Evolutionary conservation across 2,888 invertebrate genomes (phyloP).

Genomic region (Athripsodes cinereus): DNA sequence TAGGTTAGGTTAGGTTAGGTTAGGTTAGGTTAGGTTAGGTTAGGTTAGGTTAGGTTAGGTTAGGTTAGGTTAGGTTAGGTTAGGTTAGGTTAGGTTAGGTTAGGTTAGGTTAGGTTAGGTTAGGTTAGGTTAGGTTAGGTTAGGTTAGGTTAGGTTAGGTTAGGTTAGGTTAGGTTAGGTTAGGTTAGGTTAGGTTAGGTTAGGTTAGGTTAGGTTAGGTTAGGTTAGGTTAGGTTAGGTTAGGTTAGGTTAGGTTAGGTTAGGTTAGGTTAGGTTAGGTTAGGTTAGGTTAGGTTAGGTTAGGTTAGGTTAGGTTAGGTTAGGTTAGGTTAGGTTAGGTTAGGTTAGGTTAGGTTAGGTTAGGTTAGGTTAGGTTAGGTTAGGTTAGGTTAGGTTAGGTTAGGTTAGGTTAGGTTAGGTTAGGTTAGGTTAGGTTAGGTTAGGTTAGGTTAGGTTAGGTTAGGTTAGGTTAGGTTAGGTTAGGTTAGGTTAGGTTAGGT

Average conservation of each 20-base stretch:
- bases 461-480: slow-evolving; percentile 15
- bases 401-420: slow-evolving; percentile 6
- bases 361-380: slow-evolving; percentile 19
- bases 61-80: slow-evolving; percentile 27
- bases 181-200: slow-evolving; percentile 24
- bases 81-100: slow-evolving; percentile 28
- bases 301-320: slow-evolving; percentile 28
- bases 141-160: slow-evolving; percentile 27
- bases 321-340: slow-evolving; percentile 24
- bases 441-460: slow-evolving; percentile 13
- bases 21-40: slow-evolving; percentile 27
- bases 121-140: slow-evolving; percentile 27
- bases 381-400: slow-evolving; percentile 7
- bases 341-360: slow-evolving; percentile 24
- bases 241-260: slow-evolving; percentile 26
- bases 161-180: slow-evolving; percentile 26
- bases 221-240: slow-evolving; percentile 26
- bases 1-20: slow-evolving; percentile 25
- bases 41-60: slow-evolving; percentile 28
- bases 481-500: slow-evolving; percentile 16
- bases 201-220: slow-evolving; percentile 26
- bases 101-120: slow-evolving; percentile 28
- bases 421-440: slow-evolving; percentile 5
- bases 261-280: slow-evolving; percentile 26
- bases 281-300: slow-evolving; percentile 26